These are phyloP conservation scores for Lasioglossum leucozonium DNA, from an alignment of 2,888 invertebrate genomes.

Conservation along the genomic window DNA sequence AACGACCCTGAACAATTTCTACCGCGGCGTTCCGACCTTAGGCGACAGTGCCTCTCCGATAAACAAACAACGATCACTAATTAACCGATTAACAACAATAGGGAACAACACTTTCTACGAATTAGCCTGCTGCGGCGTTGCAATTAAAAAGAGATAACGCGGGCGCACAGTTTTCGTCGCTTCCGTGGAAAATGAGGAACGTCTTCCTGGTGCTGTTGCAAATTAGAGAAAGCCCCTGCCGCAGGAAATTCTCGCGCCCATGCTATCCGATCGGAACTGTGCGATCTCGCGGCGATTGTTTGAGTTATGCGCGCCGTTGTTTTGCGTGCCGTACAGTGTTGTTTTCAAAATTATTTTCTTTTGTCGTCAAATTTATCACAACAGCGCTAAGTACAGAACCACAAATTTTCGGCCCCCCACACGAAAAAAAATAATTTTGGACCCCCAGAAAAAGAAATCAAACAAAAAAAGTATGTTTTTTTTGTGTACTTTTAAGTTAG, in stretches of 20 bases:
- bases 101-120: constrained; percentile 9
- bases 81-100: background rate
- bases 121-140: background rate
- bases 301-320: background rate
- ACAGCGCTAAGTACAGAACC: too few relatives aligned
- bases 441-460: too few relatives aligned
- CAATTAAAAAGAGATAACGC: background rate
- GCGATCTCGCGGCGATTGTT: background rate
- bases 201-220: constrained; percentile 37
- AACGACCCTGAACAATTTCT: constrained; percentile 39
- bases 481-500: too few relatives aligned
- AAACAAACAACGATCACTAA: background rate
- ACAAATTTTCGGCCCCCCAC: too few relatives aligned
- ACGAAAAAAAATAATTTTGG: too few relatives aligned
- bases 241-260: constrained; percentile 18
- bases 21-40: constrained; percentile 49
- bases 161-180: constrained; percentile 18
- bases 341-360: too few relatives aligned
- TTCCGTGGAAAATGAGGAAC: constrained; percentile 40
- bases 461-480: too few relatives aligned
- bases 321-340: too few relatives aligned
- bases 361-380: too few relatives aligned
- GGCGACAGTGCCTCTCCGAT: constrained; percentile 11
- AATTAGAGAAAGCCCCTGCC: constrained; percentile 53
- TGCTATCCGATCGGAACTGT: constrained; percentile 10